These are phyloP conservation scores for Danio aesculapii DNA, from an alignment of 2,797 vertebrate genomes.

Conservation along the genomic window DNA sequence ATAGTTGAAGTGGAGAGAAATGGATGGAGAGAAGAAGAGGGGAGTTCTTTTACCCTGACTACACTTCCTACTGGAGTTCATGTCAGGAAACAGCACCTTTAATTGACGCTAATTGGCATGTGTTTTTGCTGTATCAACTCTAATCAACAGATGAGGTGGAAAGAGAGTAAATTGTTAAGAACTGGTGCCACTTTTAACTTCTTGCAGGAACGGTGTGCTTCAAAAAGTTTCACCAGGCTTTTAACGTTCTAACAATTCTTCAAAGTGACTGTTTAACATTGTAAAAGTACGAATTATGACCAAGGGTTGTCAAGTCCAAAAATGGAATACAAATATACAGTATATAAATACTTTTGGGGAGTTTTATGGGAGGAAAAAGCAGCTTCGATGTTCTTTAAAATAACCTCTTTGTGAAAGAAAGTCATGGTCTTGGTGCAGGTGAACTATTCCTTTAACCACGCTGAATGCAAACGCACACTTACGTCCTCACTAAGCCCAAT, in stretches of 20 bases:
- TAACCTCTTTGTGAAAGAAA: neutral
- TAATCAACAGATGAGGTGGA: conserved; percentile 53
- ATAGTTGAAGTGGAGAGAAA: conserved; percentile 55
- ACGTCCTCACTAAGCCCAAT: conserved; percentile 40
- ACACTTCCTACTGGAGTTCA: conserved; percentile 62
- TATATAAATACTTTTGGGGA: too few species aligned
- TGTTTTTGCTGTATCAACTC: conserved; percentile 63
- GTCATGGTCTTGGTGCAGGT: conserved; percentile 13
- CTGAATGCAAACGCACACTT: conserved; percentile 28
- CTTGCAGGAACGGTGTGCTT: conserved; percentile 6
- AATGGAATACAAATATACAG: too few species aligned
- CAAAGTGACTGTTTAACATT: too few species aligned
- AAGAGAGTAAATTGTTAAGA: conserved; percentile 39
- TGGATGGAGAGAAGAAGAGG: conserved; percentile 39
- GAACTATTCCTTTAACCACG: conserved; percentile 1
- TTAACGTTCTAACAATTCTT: neutral
- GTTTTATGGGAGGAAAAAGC: neutral
- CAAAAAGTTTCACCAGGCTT: neutral
- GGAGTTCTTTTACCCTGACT: conserved; percentile 34
- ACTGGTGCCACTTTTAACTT: conserved; percentile 2
- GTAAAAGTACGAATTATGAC: too few species aligned
- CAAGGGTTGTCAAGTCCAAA: too few species aligned
- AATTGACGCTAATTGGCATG: conserved; percentile 73
- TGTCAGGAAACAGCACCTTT: conserved; percentile 60
- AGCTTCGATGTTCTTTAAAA: neutral